Evolutionary conservation across 2,888 invertebrate genomes (phyloP), one percentile per base, ranked within the genome.

Genomic region (Pachydiplax longipennis): DNA sequence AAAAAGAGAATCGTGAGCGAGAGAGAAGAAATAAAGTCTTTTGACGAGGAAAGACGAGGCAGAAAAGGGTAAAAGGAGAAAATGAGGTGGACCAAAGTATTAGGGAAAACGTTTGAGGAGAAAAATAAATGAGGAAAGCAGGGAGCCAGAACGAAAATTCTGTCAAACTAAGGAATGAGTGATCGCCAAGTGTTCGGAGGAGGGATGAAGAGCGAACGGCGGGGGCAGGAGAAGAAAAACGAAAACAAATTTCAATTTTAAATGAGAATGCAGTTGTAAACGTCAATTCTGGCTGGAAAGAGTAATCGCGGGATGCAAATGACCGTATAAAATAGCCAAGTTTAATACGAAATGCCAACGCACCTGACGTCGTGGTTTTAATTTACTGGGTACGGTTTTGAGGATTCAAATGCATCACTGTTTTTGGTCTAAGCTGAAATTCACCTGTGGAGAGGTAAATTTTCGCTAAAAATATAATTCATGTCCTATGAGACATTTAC

Each of bases 171-270:
- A 15, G 40, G 87, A n/a, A 37, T 87, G 87, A 87, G 87, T 22
- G 87, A 87, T 87, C 35, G 87, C n/a, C 37, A 31, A 58, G 87
- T 37, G 37, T 13, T 80, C 22, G 81, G 40, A 40, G 22, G 40
- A 81, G 37, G 37, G 37, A 15, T 10, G 35, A 8, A 22, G 31
- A 35, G 18, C 25, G 53, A 61, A 35, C 31, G 18, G 58, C n/a
- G 22, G 35, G 12, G 58, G 58, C 31, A 35, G n/a, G 61, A 8
- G 87, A 87, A 35, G 31, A 25, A 73, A 73, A 73, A 1, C 73
- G 73, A 73, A 73, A 73, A 73, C 73, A 31, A 87, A 87, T 87
- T 87, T 87, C 65, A 87, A 61, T 61, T 87, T 87, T 37, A 87
- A 87, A 87, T 61, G 87, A 87, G 87, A n/a, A 61, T 61, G 87